Evolutionary conservation across 2,113 vertebrate genomes (phyloP), one percentile per base, ranked within the genome.

Genomic region (Limnothrissa miodon): DNA sequence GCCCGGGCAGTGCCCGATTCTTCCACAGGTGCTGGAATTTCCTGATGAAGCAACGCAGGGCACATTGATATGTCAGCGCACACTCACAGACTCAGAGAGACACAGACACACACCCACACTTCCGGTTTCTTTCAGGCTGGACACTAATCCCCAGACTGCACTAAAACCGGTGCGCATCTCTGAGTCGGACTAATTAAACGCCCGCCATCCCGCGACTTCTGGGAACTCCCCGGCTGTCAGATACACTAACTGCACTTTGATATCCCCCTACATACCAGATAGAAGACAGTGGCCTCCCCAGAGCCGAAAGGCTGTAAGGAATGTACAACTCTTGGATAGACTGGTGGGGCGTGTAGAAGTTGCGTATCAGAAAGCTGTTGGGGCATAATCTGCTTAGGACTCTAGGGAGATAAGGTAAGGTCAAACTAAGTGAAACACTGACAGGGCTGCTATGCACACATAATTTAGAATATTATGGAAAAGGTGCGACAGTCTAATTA

Each of bases 371-470:
- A 86, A 45, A n/a, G 19, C 78, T 48, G 33, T 4, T 51, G 23
- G 45, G 81, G n/a, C 11, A 1, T 85, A 88, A 88, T 81, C 85
- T 82, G n/a, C 81, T 88, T 88, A 88, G 13, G 44, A 59, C 59
- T 46, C 74, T 36, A 80, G 78, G 78, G 81, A 66, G 79, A 23
- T 42, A 42, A 5, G 36, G n/a, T 42, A 39, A 80, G 45, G 81
- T 21, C 21, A 56, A 1, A 56, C 51, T 56, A 19, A 56, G 19
- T 56, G 5, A 56, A 56, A 81, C 36, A 17, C 15, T 74, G 66
- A 83, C 51, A 19, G 46, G 36, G 25, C 46, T 81, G 48, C 11
- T 56, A 9, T 81, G 48, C 23, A 1, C 4, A 80, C 45, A 5
- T 15, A 29, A 80, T 25, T 19, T 51, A 8, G 5, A 80, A 81